These are phyloP conservation scores for Stegastes partitus DNA, from an alignment of 2,113 vertebrate genomes.

Conservation along the genomic window DNA sequence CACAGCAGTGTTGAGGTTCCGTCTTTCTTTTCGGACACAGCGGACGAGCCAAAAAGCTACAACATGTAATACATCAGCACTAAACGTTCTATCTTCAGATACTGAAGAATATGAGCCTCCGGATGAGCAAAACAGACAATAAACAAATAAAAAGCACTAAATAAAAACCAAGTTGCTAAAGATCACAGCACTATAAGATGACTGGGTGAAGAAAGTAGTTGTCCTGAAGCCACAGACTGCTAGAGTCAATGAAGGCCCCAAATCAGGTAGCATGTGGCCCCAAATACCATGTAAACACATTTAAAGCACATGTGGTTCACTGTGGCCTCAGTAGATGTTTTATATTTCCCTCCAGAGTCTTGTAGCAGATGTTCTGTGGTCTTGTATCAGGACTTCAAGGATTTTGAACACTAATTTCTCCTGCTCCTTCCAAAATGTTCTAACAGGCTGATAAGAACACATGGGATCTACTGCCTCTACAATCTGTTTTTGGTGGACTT, in stretches of 20 bases:
- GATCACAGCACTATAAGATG: background rate
- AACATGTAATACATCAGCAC: constrained; percentile 10
- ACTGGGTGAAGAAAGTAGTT: background rate
- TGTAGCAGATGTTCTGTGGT: too few relatives aligned
- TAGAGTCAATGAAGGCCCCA: background rate
- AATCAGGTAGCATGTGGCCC: background rate
- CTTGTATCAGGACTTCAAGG: too few relatives aligned
- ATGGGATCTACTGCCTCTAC: too few relatives aligned
- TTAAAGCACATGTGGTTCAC: too few relatives aligned
- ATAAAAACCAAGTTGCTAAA: background rate
- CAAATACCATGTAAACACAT: too few relatives aligned
- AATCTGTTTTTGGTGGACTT: too few relatives aligned
- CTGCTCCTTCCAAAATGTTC: too few relatives aligned
- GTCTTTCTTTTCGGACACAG: background rate
- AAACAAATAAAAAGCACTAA: background rate
- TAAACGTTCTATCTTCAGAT: constrained; percentile 2
- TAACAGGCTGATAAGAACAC: too few relatives aligned
- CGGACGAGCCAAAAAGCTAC: background rate
- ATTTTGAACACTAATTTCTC: too few relatives aligned
- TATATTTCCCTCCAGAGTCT: too few relatives aligned
- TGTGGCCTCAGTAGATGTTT: too few relatives aligned
- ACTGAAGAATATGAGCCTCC: constrained; percentile 23
- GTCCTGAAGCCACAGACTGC: background rate
- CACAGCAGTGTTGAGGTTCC: background rate
- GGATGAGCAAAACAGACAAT: background rate